Percentiles rank a stretch among this genome's conserved stretches.
These are phyloP conservation scores for Collichthys lucidus DNA, from an alignment of 2,113 vertebrate species.

Conservation along the genomic window DNA sequence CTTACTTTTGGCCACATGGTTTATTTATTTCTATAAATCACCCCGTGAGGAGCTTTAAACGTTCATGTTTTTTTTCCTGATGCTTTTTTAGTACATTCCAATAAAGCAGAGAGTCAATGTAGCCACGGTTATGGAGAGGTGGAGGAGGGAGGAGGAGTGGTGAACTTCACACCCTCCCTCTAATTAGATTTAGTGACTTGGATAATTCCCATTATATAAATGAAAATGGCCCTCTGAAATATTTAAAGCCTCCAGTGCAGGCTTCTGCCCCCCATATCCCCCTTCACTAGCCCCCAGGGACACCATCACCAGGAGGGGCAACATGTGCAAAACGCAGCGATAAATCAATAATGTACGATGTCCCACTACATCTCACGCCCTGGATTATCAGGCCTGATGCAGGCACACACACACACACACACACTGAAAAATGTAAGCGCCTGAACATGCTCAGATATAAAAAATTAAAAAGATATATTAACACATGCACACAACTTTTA, in stretches of 20 bases:
- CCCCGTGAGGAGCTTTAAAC: background rate
- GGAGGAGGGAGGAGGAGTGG: background rate
- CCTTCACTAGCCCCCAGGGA: slow-evolving; percentile 41
- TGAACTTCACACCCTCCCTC: slow-evolving; percentile 73
- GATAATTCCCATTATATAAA: slow-evolving; percentile 81
- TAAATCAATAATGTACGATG: slow-evolving; percentile 78
- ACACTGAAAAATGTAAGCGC: background rate
- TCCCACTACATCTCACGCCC: slow-evolving; percentile 58
- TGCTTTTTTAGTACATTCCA: slow-evolving; percentile 22
- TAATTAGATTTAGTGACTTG: slow-evolving; percentile 78
- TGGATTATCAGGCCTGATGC: slow-evolving; percentile 24
- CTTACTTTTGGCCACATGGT: background rate
- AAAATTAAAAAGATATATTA: background rate
- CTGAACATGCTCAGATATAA: background rate
- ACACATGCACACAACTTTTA: background rate
- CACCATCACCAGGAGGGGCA: slow-evolving; percentile 46
- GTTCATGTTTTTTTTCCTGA: slow-evolving; percentile 8
- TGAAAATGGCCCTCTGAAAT: slow-evolving; percentile 78
- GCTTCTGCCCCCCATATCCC: background rate
- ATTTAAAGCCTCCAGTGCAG: slow-evolving; percentile 69
- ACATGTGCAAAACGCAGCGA: slow-evolving; percentile 76
- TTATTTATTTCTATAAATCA: background rate
- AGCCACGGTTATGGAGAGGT: background rate
- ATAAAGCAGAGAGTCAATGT: slow-evolving; percentile 25
- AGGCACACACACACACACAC: background rate